phyloP scores from a whole-genome alignment of 2,888 invertebrate genomes.

The Oxycera nigricornis region DNA sequence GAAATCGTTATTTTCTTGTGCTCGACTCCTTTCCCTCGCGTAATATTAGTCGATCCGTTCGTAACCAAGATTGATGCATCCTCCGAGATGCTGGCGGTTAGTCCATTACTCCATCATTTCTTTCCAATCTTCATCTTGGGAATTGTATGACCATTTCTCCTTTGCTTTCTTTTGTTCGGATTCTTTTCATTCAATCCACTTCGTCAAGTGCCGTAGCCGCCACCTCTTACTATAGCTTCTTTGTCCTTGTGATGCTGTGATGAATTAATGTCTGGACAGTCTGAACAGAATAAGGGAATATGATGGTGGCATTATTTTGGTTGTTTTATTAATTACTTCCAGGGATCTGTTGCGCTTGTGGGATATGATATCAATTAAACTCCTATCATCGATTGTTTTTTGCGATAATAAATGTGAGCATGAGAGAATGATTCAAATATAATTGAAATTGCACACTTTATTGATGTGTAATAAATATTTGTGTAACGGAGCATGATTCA shows the following conservation, averaged over 20 bases:
- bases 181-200: neutral
- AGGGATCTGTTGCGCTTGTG: neutral
- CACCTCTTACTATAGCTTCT: too few species aligned
- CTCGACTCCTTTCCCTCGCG: neutral
- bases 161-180: neutral
- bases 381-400: neutral
- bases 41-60: neutral
- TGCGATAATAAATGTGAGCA: too few species aligned
- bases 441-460: too few species aligned
- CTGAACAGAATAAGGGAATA: neutral
- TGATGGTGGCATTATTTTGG: slow-evolving; percentile 20
- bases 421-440: too few species aligned
- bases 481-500: too few species aligned
- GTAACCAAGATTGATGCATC: slow-evolving; percentile 36
- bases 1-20: neutral
- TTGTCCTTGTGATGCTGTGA: slow-evolving; percentile 22
- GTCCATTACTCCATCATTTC: slow-evolving; percentile 27
- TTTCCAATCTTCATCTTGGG: slow-evolving; percentile 3
- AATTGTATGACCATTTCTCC: slow-evolving; percentile 4
- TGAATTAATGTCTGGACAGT: neutral
- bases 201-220: neutral
- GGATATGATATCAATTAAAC: slow-evolving; percentile 22
- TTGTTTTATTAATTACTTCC: slow-evolving; percentile 24
- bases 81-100: slow-evolving; percentile 32
- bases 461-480: too few species aligned